Evolutionary conservation across 2,888 invertebrate genomes (phyloP), one percentile per base, ranked within the genome.

Genomic region (Pristionchus fissidentatus): DNA sequence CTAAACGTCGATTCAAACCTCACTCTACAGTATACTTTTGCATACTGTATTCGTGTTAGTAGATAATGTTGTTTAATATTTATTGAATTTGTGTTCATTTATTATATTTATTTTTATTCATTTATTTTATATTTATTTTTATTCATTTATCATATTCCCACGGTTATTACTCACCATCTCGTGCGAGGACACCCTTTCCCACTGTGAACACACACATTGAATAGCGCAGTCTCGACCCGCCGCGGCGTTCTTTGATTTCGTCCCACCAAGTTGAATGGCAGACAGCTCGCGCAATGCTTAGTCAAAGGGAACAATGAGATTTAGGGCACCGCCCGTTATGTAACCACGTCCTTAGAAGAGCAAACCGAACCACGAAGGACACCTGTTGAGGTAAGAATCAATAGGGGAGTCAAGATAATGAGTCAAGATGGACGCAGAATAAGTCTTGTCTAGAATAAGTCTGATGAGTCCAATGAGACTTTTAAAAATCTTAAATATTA

Each of bases 271-370:
- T 55, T n/a, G 55, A 55, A n/a, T 66, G 66, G 26, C 38, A 41
- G 70, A 13, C 70, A 66, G 22, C 70, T 70, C 70, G 70, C 70
- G 70, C 70, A 70, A 70, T 70, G 70, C 70, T 70, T 43, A 70
- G 70, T 70, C 70, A 70, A 70, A 70, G 70, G 43, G 70, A 70
- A 70, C 70, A 70, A 70, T 70, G 70, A 41, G 70, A n/a, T n/a
- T 26, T 43, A 70, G 22, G 8, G 41, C n/a, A 19, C 29, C 38
- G n/a, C n/a, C 41, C 5, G 70, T 70, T 70, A 70, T 70, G 70
- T 70, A 70, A 70, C 10, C 38, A n/a, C 26, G 70, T 70, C 70
- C 41, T 70, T 43, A 70, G 70, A 38, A 19, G 41, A 38, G 38
- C 62, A 66, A 38, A 22, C 62, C 62, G 62, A 57, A 29, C 3